Percentiles rank a stretch among this genome's conserved stretches.
Evolutionary conservation across 2,888 invertebrate genomes (phyloP).

Genomic region (Sinotaia quadrata): DNA sequence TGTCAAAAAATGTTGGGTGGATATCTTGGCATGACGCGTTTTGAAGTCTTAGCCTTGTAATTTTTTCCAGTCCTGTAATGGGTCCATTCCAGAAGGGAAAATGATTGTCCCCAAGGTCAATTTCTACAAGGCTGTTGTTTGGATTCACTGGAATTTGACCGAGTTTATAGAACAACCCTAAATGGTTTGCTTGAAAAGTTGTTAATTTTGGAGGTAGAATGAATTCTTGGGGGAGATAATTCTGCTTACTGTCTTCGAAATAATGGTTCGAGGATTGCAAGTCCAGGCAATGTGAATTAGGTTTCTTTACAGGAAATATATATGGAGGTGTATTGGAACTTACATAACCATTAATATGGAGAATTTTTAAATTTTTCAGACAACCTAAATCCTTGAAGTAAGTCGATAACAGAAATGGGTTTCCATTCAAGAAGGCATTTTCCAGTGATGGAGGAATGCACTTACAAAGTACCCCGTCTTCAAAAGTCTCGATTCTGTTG

Average conservation of each 20-base stretch:
- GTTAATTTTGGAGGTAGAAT: background rate
- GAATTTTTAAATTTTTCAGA: background rate
- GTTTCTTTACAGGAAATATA: background rate
- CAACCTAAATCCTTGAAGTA: background rate
- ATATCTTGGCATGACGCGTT: too few species aligned
- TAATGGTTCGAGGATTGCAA: too few species aligned
- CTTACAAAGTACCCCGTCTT: background rate
- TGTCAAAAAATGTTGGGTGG: background rate
- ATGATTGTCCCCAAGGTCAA: background rate
- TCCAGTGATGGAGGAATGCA: background rate
- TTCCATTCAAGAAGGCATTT: background rate
- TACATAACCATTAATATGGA: background rate
- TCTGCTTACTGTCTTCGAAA: too few species aligned
- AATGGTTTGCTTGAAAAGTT: background rate
- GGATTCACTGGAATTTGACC: background rate
- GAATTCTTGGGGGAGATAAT: background rate
- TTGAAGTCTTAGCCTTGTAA: too few species aligned
- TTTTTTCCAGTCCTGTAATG: too few species aligned
- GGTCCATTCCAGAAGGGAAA: too few species aligned
- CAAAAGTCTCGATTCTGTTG: background rate
- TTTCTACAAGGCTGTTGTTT: background rate
- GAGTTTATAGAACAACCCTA: background rate
- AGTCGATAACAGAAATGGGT: background rate
- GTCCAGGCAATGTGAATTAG: too few species aligned
- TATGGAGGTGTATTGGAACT: background rate